A percentile compares a stretch with the other conserved stretches of the same genome.
These are phyloP conservation scores for Daubentonia madagascariensis DNA, from an alignment of 2,113 vertebrate genomes.

Conservation along the genomic window DNA sequence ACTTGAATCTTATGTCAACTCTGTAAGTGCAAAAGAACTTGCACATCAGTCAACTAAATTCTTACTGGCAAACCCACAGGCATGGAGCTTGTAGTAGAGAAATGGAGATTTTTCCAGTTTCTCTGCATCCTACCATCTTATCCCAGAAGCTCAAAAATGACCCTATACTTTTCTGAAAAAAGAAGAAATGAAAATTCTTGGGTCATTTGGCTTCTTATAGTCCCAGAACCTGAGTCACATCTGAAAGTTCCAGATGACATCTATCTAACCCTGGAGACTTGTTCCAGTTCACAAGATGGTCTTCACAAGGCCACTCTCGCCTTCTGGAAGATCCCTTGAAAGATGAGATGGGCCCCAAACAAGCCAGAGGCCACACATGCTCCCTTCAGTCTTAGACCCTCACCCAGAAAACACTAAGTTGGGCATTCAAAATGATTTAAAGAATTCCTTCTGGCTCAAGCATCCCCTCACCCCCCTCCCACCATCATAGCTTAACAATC, in stretches of 20 bases:
- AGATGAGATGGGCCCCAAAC: background rate
- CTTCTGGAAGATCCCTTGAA: background rate
- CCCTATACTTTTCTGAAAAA: background rate
- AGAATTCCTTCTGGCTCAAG: background rate
- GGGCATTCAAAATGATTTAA: background rate
- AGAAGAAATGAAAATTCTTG: background rate
- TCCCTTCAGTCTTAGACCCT: background rate
- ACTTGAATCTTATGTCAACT: background rate
- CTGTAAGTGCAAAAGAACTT: background rate
- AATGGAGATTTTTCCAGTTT: background rate
- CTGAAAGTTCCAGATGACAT: background rate
- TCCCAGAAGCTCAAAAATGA: background rate
- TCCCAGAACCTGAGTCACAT: background rate
- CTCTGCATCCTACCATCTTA: background rate
- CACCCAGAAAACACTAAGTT: background rate
- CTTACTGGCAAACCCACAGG: background rate
- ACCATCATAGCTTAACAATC: background rate
- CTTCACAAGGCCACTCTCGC: background rate
- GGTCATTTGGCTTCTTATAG: background rate
- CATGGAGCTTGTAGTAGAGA: background rate
- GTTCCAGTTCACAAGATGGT: background rate
- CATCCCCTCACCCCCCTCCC: background rate
- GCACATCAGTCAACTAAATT: background rate
- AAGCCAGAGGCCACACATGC: background rate
- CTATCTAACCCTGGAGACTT: background rate